These are phyloP conservation scores for Notarius quadriscutis DNA, from an alignment of 2,113 vertebrate genomes.

Conservation along the genomic window DNA sequence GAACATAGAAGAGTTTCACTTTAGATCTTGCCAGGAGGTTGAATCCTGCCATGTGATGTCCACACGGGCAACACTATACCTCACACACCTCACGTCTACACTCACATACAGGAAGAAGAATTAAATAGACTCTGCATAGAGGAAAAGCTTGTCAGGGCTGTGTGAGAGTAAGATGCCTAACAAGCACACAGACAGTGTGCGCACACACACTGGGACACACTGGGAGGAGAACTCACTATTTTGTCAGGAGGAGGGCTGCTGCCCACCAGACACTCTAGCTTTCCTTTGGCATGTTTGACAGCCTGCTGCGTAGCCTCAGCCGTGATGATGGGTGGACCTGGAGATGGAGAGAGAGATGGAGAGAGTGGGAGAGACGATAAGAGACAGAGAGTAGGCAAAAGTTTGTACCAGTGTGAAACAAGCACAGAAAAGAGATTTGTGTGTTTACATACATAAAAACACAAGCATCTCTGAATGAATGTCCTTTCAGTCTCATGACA, in stretches of 20 bases:
- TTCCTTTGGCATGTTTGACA: slow-evolving; percentile 82
- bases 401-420: background rate
- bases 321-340: slow-evolving; percentile 86
- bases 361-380: slow-evolving; percentile 3
- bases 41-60: slow-evolving; percentile 10
- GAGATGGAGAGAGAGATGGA: slow-evolving; percentile 15
- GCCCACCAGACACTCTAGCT: slow-evolving; percentile 83
- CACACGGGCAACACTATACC: slow-evolving; percentile 20
- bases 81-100: slow-evolving; percentile 14
- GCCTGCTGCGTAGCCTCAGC: slow-evolving; percentile 78
- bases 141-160: slow-evolving; percentile 35
- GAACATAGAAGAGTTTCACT: background rate
- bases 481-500: background rate
- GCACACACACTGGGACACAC: slow-evolving; percentile 27
- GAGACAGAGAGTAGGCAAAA: background rate
- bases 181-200: slow-evolving; percentile 3
- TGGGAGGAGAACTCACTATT: slow-evolving; percentile 76
- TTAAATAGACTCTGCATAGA: background rate
- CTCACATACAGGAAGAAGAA: background rate
- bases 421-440: background rate
- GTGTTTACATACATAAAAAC: background rate
- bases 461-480: background rate
- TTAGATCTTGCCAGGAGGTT: slow-evolving; percentile 24
- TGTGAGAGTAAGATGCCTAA: slow-evolving; percentile 22
- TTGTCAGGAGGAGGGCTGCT: slow-evolving; percentile 83